A percentile compares a stretch with the other conserved stretches of the same genome.
These are phyloP conservation scores for Neodon shergylaensis DNA, from an alignment of 2,113 vertebrate genomes.

Conservation along the genomic window DNA sequence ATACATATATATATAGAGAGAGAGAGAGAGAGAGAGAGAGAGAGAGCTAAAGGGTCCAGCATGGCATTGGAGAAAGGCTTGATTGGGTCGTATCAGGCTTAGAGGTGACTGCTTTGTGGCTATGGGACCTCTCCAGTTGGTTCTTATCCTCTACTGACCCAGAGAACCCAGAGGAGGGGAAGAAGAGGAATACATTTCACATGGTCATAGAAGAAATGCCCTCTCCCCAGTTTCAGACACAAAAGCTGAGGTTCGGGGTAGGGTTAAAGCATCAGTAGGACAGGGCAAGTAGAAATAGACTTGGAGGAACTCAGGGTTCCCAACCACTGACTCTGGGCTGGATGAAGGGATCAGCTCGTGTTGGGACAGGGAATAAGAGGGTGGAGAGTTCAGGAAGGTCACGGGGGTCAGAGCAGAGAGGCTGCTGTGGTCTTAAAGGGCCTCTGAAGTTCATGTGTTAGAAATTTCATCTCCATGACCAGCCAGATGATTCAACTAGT, in stretches of 20 bases:
- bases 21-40: no score
- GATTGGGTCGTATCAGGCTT: background rate
- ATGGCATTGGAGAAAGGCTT: background rate
- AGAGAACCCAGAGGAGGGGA: background rate
- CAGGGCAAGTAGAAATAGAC: background rate
- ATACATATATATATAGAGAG: no score
- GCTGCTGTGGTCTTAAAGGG: background rate
- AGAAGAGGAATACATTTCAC: background rate
- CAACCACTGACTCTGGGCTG: no score
- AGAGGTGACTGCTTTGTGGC: background rate
- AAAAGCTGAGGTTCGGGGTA: background rate
- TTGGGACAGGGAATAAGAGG: background rate
- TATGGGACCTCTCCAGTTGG: background rate
- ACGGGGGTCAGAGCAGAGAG: background rate
- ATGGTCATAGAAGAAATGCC: background rate
- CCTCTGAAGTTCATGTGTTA: background rate
- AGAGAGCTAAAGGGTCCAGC: no score
- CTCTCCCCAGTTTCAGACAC: background rate
- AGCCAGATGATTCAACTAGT: background rate
- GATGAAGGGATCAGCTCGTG: background rate
- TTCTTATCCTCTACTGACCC: background rate
- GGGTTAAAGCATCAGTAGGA: background rate
- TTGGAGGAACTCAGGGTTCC: background rate
- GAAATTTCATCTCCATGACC: background rate
- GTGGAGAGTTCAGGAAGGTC: background rate